phyloP scores from a whole-genome alignment of 2,888 invertebrate genomes.

The Oxystoma pomonae region DNA sequence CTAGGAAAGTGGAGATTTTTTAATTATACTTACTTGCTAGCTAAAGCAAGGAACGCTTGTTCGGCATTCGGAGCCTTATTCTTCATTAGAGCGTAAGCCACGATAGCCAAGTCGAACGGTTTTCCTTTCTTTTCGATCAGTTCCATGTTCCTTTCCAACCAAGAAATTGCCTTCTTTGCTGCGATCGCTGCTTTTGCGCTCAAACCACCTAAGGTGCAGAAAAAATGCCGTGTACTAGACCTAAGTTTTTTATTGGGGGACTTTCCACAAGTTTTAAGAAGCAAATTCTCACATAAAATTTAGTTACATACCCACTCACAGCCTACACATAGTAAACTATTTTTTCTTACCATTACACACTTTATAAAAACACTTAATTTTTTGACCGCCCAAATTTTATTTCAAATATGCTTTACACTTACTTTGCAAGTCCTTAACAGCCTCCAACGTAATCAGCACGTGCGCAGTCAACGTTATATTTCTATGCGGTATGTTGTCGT shows the following conservation, averaged over 20 bases:
- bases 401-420: no score
- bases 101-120: slow-evolving; percentile 83
- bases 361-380: no score
- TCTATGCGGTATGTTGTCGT: slow-evolving; percentile 57
- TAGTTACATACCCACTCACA: neutral
- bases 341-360: no score
- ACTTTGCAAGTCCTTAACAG: slow-evolving; percentile 71
- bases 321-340: no score
- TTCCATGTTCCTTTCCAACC: slow-evolving; percentile 80
- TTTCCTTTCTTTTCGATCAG: slow-evolving; percentile 66
- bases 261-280: neutral
- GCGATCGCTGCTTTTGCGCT: slow-evolving; percentile 74
- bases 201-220: slow-evolving; percentile 51
- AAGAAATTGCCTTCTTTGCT: slow-evolving; percentile 68
- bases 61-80: slow-evolving; percentile 84
- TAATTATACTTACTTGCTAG: slow-evolving; percentile 33
- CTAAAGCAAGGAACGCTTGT: slow-evolving; percentile 72
- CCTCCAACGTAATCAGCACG: slow-evolving; percentile 81
- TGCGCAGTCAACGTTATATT: slow-evolving; percentile 92
- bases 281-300: no score
- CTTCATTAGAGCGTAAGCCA: slow-evolving; percentile 81
- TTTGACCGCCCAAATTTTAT: no score
- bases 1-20: no score
- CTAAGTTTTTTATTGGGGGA: no score
- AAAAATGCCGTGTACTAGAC: no score